These are phyloP conservation scores for Heliconius eleuchia DNA, from an alignment of 1,140 invertebrate species.

Conservation along the genomic window DNA sequence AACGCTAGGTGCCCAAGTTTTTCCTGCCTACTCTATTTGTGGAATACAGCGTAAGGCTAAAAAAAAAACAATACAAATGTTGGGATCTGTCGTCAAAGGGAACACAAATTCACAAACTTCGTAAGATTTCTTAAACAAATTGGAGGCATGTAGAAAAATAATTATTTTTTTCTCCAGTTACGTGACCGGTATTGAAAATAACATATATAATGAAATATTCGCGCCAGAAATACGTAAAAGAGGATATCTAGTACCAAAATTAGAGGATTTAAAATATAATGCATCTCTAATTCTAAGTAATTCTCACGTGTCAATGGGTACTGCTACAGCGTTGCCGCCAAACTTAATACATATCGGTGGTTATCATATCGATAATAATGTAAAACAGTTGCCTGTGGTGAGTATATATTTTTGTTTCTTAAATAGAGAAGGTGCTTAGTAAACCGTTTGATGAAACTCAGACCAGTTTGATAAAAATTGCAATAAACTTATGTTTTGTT, in stretches of 20 bases:
- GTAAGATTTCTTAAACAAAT: too few relatives aligned
- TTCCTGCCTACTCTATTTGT: too few relatives aligned
- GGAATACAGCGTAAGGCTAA: too few relatives aligned
- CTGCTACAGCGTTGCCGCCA: constrained; percentile 25
- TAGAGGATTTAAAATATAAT: constrained; percentile 33
- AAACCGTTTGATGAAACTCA: too few relatives aligned
- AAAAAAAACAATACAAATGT: too few relatives aligned
- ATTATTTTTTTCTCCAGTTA: constrained; percentile 9
- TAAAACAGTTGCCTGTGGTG: constrained; percentile 40
- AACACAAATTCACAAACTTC: too few relatives aligned
- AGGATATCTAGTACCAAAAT: constrained; percentile 1
- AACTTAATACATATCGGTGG: constrained; percentile 41
- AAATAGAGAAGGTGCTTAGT: background rate
- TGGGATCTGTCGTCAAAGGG: too few relatives aligned
- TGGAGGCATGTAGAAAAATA: too few relatives aligned
- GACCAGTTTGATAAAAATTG: too few relatives aligned
- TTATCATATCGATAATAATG: constrained; percentile 33
- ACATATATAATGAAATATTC: constrained; percentile 31
- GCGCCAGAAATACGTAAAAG: constrained; percentile 30
- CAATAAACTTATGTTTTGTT: too few relatives aligned
- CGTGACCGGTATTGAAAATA: constrained; percentile 21
- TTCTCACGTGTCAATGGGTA: constrained; percentile 38
- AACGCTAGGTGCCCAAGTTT: too few relatives aligned
- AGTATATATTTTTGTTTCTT: background rate
- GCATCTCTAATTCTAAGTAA: constrained; percentile 41